Base-by-base conservation (phyloP, 2,888 invertebrate species). In the Xanthorhoe spadicearia region DNA sequence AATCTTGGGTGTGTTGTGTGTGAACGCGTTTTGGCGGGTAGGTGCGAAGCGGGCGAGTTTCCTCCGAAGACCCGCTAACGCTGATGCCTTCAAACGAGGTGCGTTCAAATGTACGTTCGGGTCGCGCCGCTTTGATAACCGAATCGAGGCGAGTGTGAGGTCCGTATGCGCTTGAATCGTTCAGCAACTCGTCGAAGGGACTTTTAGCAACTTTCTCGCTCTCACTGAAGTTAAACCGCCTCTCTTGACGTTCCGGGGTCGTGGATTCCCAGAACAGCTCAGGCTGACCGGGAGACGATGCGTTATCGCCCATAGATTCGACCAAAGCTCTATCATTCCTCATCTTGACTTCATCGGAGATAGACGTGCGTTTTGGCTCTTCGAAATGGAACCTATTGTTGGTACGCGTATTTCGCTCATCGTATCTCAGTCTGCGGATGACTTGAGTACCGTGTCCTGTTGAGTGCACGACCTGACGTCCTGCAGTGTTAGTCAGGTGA, bases 151-250 rank as follows among this genome's bases (percentile, higher is more conserved):
- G 77, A 79, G 90, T 78, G 38, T 88, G 90, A 0, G 87, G 77
- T 8, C 90, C 88, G 17, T 86, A 76, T 0, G 89, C 88, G 61
- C 89, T 88, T 0, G 92, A 90, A 58, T 93, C 93, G 0, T 90
- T 91, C 0, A 87, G 85, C 69, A 87, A 85, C 71, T 92, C 91
- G 55, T 93, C 93, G 71, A 85, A 87, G 0, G 93, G 92, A 65
- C 92, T 93, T 63, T 90, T 92, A 74, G 92, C 91, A 71, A 93
- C 92, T 65, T 93, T 93, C 53, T 93, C 93, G 67, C 90, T 92
- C 71, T 93, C 93, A 64, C 90, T 92, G 64, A 87, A 93, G 60
- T 93, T 90, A 28, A 90, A 66, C 0, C 90, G 73, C 48, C 83
- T 77, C 8, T 90, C 92, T 0, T 86, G 87, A 17, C 90, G 82